A percentile compares a stretch with the other conserved stretches of the same genome.
phyloP scores from a whole-genome alignment of 2,113 vertebrate genomes.

The Phrynocephalus versicolor region DNA sequence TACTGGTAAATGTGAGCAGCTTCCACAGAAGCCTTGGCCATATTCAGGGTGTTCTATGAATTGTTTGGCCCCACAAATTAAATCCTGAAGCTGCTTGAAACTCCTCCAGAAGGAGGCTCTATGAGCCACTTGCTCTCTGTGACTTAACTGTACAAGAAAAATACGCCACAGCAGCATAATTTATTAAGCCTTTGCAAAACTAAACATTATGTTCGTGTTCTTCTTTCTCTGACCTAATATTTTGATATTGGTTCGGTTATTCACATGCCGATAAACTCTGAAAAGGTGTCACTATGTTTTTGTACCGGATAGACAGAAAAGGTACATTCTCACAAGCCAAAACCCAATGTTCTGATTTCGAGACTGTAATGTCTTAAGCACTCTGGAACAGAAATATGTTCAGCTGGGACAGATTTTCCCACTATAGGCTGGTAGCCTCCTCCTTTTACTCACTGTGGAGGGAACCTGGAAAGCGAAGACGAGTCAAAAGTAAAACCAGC shows the following conservation, averaged over 20 bases:
- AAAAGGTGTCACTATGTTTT: background rate
- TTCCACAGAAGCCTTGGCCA: background rate
- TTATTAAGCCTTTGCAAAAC: background rate
- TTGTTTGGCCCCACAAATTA: background rate
- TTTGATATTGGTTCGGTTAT: background rate
- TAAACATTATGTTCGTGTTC: background rate
- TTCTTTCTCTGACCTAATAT: background rate
- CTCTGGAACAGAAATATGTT: background rate
- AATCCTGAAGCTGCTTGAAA: background rate
- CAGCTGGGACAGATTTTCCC: background rate
- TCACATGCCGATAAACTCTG: background rate
- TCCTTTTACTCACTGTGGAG: background rate
- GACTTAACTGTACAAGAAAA: background rate
- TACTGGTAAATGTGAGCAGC: background rate
- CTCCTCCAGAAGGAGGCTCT: background rate
- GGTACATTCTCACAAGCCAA: conserved; percentile 21
- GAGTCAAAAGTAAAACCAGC: background rate
- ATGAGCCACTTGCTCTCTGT: background rate
- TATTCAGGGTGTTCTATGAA: background rate
- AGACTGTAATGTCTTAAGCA: background rate
- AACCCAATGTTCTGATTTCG: background rate
- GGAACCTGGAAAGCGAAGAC: background rate
- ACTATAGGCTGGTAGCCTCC: background rate
- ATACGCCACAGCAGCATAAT: background rate
- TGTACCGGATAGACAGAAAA: background rate